phyloP scores from a whole-genome alignment of 2,797 vertebrate genomes.

The Danio albolineatus region DNA sequence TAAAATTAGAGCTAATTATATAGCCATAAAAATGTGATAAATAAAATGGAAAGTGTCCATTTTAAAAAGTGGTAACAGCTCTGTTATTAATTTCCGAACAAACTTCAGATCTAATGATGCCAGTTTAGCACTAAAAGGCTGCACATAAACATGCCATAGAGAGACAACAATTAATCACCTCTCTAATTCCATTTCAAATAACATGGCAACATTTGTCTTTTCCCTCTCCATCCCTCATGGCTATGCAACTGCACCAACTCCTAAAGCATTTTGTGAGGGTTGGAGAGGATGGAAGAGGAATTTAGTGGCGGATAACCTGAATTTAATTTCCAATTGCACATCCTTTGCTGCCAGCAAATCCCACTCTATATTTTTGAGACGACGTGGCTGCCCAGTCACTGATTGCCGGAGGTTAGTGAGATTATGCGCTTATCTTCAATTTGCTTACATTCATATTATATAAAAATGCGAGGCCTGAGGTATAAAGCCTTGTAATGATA shows the following conservation, averaged over 20 bases:
- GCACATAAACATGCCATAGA: conserved; percentile 53
- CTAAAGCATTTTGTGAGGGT: conserved; percentile 16
- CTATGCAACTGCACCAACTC: conserved; percentile 30
- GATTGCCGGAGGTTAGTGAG: conserved; percentile 74
- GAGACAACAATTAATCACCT: conserved; percentile 78
- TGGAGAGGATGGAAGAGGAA: conserved; percentile 66
- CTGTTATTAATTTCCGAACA: neutral
- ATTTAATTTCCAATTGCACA: conserved; percentile 81
- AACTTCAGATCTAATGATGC: conserved; percentile 44
- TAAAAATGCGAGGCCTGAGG: conserved; percentile 71
- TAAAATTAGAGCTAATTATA: too few relatives aligned
- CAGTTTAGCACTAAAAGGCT: conserved; percentile 76
- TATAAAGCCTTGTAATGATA: conserved; percentile 79
- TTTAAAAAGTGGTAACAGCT: too few relatives aligned
- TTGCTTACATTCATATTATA: conserved; percentile 81
- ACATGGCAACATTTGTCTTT: conserved; percentile 77
- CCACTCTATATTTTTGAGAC: conserved; percentile 76
- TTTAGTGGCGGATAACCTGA: conserved; percentile 82
- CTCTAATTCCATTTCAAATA: conserved; percentile 79
- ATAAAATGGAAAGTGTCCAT: too few relatives aligned
- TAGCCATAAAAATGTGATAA: too few relatives aligned
- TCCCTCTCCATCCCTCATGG: conserved; percentile 72
- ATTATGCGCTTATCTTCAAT: conserved; percentile 84
- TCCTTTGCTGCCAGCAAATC: conserved; percentile 72
- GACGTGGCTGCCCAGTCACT: conserved; percentile 77